Evolutionary conservation across 2,113 vertebrate species (phyloP).

Genomic region (Zosterops japonicus): DNA sequence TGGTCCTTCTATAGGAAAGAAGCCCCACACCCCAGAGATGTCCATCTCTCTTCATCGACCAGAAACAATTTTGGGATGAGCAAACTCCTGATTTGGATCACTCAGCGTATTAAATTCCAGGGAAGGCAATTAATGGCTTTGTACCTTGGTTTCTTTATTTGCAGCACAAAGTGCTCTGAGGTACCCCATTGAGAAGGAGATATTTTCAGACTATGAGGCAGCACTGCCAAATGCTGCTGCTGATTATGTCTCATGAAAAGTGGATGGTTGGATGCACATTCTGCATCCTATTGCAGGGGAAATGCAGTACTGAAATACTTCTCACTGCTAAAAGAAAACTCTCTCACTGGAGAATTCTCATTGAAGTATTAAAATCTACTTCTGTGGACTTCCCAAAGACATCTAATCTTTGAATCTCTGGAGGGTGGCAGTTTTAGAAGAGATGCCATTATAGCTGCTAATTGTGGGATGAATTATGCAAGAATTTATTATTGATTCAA

Average conservation of each 20-base stretch:
- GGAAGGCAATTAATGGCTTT: background rate
- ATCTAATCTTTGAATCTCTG: constrained; percentile 9
- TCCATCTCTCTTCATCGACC: background rate
- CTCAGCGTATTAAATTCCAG: background rate
- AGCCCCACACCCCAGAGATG: background rate
- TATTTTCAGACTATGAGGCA: background rate
- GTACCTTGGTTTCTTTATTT: background rate
- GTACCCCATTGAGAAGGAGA: background rate
- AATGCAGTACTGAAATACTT: constrained; percentile 16
- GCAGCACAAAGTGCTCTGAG: background rate
- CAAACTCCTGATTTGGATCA: background rate
- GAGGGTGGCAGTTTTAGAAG: constrained; percentile 10
- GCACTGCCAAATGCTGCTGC: background rate
- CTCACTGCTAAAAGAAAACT: background rate
- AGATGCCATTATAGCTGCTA: constrained; percentile 31
- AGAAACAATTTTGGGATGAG: background rate
- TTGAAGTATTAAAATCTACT: constrained; percentile 12
- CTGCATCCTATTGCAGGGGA: constrained; percentile 39
- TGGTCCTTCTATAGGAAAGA: background rate
- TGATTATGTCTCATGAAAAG: background rate
- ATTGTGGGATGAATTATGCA: constrained; percentile 51
- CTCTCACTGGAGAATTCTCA: background rate
- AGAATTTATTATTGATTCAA: constrained; percentile 56
- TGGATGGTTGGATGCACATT: background rate
- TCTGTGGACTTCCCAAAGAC: constrained; percentile 6